phyloP scores from a whole-genome alignment of 1,140 invertebrate genomes.

The Glossosoma conforme region DNA sequence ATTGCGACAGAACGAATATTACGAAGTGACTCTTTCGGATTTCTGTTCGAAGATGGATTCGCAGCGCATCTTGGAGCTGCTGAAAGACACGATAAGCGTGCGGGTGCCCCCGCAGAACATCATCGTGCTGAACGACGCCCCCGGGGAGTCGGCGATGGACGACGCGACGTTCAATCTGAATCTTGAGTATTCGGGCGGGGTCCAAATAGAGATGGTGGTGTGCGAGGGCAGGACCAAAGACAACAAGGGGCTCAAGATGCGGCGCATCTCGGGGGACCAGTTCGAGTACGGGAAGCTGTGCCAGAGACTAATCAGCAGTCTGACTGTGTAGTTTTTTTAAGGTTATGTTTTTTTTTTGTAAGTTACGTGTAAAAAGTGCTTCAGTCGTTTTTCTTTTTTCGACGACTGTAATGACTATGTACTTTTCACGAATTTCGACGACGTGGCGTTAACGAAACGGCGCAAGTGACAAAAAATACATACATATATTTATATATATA shows the following conservation, averaged over 20 bases:
- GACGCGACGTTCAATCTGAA: constrained; percentile 52
- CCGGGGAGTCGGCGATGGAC: constrained; percentile 32
- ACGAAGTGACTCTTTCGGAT: constrained; percentile 71
- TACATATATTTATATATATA: no score
- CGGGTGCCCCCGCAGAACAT: constrained; percentile 69
- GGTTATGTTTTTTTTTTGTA: constrained; percentile 26
- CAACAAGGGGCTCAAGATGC: constrained; percentile 81
- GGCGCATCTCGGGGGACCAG: constrained; percentile 87
- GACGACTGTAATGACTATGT: not conserved
- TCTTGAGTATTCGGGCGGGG: constrained; percentile 76
- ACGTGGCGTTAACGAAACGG: not conserved
- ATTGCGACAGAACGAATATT: constrained; percentile 48
- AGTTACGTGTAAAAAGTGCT: constrained; percentile 31
- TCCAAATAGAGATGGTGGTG: constrained; percentile 83
- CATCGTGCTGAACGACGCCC: constrained; percentile 52
- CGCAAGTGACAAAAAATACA: not conserved
- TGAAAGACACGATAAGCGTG: constrained; percentile 77
- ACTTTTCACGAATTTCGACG: not conserved
- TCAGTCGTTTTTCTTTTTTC: not conserved
- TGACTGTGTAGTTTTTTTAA: constrained; percentile 58
- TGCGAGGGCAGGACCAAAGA: constrained; percentile 69
- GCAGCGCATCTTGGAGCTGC: constrained; percentile 71
- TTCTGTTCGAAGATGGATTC: constrained; percentile 73
- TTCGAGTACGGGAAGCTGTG: constrained; percentile 85
- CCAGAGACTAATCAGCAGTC: constrained; percentile 83